Base-by-base conservation (phyloP, 92 coral and sea anemone genomes). In the Virgularia gustaviana region DNA sequence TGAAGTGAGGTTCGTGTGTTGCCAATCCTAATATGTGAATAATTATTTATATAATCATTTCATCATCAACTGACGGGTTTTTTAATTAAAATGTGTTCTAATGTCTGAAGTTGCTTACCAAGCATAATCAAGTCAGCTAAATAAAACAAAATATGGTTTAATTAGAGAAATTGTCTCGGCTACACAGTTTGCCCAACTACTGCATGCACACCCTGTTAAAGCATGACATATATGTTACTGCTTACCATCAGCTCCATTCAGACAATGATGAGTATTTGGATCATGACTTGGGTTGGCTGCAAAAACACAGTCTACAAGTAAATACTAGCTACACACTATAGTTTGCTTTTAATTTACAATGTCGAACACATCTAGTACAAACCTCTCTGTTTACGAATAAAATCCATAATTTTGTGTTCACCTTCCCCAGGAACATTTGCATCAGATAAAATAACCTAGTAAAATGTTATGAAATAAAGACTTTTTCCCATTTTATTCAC, bases 341-440 rank as follows among this genome's bases (percentile, higher is more conserved):
- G 23, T 25, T 15, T 34, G 43, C 19, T 37, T 41, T 19, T 6
- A 31, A 49, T 13, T 4, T 15, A 36, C 24, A 32, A 49, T 22
- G 13, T 13, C 15, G 8, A 52, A 22, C 28, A 52, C 22, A 22
- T 2, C 6, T 28, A 11, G 33, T 9, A 29, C 23, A 41, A 45
- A 92, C 98, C 98, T 89, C 91, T 82, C 70, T 92, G 98, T 51
- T 88, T 85, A 38, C 98, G 83, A 38, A 92, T 92, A 73, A 84
- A 92, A 62, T 92, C 98, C 98, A 92, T 92, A 45, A 92, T 92
- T 64, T 92, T 92, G 59, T 92, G 98, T 70, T 92, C 96, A 30
- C 98, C 98, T 63, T 92, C 98, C 1, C 98, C 98, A 53, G 98
- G 98, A 4, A 89, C 98, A 78, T 90, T 92, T 18, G 98, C 98